Base-by-base conservation (phyloP, 1,140 invertebrate species). In the Phymastichus coffea region DNA sequence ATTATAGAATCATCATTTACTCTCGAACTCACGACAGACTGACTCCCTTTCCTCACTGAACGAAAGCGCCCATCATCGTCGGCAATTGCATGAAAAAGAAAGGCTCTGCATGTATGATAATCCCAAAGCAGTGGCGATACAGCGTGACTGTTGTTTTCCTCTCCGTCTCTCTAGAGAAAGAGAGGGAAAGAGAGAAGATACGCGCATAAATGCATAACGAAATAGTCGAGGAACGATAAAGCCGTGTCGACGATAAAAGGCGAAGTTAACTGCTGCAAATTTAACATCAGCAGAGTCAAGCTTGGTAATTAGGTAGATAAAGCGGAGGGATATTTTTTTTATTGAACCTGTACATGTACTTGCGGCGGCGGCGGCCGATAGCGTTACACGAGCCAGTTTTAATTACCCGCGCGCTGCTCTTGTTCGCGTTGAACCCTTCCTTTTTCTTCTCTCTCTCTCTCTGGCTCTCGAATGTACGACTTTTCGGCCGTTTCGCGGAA, bases 291-390 rank as follows among this genome's bases (percentile, higher is more conserved):
- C 12, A 22, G 6, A 30, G 26, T 17, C 33, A 17, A 46, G 25
- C 4, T 19, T 6, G 20, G 49, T 59, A 59, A 59, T 59, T 59
- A 59, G 48, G 49, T 28, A 52, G 57, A 59, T 59, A 53, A 47
- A 53, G 33, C n/a, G n/a, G n/a, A n/a, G 40, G 28, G 41, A 52
- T 53, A 38, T 43, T 59, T 59, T 10, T 40, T 40, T 40, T 40
- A 14, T 40, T 40, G n/a, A 14, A 40, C n/a, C 4, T 40, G n/a
- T 40, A 40, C 37, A 15, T 15, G n/a, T 14, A 15, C 37, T 14
- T 46, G 38, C 25, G 26, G 4, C 23, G 30, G 12, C 53, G 41
- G 7, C 17, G 30, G 17, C 37, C 10, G 20, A 20, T 33, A 1
- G 17, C 22, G 10, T 40, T 26, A 46, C 30, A 19, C 12, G 49